phyloP scores from a whole-genome alignment of 2,113 vertebrate genomes.

The Bufo bufo region DNA sequence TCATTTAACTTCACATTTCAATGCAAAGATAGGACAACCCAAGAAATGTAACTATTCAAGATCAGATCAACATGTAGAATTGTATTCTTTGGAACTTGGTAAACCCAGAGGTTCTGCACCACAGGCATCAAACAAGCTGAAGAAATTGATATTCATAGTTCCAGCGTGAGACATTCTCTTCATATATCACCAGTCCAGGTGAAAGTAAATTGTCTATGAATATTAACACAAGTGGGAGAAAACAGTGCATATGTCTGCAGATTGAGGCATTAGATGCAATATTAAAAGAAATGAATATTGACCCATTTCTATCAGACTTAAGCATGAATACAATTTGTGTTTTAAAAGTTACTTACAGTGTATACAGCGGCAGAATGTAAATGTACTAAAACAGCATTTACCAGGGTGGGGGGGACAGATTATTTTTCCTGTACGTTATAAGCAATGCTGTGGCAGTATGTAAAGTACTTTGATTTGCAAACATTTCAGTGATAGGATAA shows the following conservation, averaged over 20 bases:
- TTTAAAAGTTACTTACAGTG: background rate
- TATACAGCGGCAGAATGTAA: background rate
- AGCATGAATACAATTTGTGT: background rate
- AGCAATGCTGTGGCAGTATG: background rate
- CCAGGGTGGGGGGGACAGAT: background rate
- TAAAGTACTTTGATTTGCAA: background rate
- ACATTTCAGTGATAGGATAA: background rate
- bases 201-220: slow-evolving; percentile 40
- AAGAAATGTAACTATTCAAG: background rate
- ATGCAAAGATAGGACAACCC: background rate
- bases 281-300: slow-evolving; percentile 11
- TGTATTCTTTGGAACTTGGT: background rate
- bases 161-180: background rate
- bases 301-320: background rate
- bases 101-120: background rate
- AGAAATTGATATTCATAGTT: slow-evolving; percentile 41
- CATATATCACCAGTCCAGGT: slow-evolving; percentile 1
- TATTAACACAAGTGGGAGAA: slow-evolving; percentile 18
- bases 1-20: background rate
- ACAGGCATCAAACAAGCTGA: background rate
- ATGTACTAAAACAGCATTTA: background rate
- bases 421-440: background rate
- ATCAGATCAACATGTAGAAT: background rate
- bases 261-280: background rate
- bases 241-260: background rate